Conservation (phyloP, 1,140 invertebrate species). For the Diplogasteroides magnus region DNA sequence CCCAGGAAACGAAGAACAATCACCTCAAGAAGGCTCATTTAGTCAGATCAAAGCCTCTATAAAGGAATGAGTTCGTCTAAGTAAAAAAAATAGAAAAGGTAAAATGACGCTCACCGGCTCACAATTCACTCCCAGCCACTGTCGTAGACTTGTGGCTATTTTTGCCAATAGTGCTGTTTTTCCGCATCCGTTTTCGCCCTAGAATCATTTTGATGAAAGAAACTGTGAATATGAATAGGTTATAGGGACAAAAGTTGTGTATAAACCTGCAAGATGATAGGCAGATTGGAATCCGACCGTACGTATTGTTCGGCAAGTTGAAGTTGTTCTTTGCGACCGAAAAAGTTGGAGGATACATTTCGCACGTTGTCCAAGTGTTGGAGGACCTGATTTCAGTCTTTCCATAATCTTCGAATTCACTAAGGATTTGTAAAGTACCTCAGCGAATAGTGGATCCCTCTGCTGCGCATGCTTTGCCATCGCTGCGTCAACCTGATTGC, state of each 20-base stretch:
- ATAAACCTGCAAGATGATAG: constrained; percentile 17
- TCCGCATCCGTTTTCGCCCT: constrained; percentile 90
- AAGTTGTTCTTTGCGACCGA: constrained; percentile 22
- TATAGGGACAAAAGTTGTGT: too few species aligned
- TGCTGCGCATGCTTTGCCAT: constrained; percentile 79
- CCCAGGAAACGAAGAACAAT: constrained; percentile 38
- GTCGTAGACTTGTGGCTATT: constrained; percentile 69
- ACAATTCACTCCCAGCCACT: constrained; percentile 20
- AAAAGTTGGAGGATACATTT: constrained; percentile 64
- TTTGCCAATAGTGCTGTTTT: constrained; percentile 93
- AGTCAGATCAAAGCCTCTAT: too few species aligned
- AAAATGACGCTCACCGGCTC: too few species aligned
- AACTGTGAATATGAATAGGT: too few species aligned
- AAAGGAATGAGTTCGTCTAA: too few species aligned
- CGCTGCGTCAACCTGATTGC: constrained; percentile 72
- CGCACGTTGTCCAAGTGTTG: not conserved
- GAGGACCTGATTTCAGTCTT: not conserved
- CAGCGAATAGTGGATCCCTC: not conserved
- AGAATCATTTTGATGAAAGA: too few species aligned
- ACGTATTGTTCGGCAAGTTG: constrained; percentile 16
- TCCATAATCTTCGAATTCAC: constrained; percentile 56
- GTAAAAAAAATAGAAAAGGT: too few species aligned
- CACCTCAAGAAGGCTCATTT: too few species aligned
- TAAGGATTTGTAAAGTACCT: not conserved
- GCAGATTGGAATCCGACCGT: constrained; percentile 10